Base-by-base conservation (phyloP, 1,140 invertebrate species). In the Ceratina australensis region DNA sequence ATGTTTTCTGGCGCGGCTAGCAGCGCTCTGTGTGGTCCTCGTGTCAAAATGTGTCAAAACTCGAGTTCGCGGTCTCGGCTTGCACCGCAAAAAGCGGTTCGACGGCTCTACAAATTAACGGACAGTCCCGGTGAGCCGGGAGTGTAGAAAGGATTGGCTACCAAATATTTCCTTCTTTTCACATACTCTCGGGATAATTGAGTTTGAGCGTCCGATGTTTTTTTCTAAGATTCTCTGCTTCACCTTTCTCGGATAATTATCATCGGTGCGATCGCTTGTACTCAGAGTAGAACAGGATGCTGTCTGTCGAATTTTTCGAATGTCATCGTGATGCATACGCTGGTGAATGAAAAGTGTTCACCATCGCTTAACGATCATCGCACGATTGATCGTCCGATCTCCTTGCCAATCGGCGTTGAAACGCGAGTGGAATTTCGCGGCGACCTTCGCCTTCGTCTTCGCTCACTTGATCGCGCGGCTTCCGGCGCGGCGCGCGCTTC, bases 1-100 rank as follows among this genome's bases (percentile, higher is more conserved):
- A 88, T 90, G 89, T 90, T 90, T 90, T 90, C 87, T 89, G 86
- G 80, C 83, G 84, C 86, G 82, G 65, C 74, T 72, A 82, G 67
- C 81, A 75, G 71, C 89, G 82, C 80, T 77, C 82, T 91, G 90
- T 91, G 90, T 90, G 90, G 90, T 91, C 90, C 86, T 86, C 83
- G 89, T 89, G 89, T 91, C 89, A 91, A 91, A 91, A 91, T 91
- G 89, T 91, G 90, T 91, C 90, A 91, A 91, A 91, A 91, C 87
- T 90, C 86, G 85, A 90, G 89, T 90, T 90, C 86, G 72, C 74
- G 75, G 80, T 76, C 81, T 80, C 80, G 83, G 79, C 57, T 72
- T 64, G 52, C 57, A 57, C 20, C 18, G 73, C 82, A 90, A 91
- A 89, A 91, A 91, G 87, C 79, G 86, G 88, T 83, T 80, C 82